A percentile compares a stretch with the other conserved stretches of the same genome.
phyloP scores from a whole-genome alignment of 2,113 vertebrate genomes.

The Phylloscopus trochilus region DNA sequence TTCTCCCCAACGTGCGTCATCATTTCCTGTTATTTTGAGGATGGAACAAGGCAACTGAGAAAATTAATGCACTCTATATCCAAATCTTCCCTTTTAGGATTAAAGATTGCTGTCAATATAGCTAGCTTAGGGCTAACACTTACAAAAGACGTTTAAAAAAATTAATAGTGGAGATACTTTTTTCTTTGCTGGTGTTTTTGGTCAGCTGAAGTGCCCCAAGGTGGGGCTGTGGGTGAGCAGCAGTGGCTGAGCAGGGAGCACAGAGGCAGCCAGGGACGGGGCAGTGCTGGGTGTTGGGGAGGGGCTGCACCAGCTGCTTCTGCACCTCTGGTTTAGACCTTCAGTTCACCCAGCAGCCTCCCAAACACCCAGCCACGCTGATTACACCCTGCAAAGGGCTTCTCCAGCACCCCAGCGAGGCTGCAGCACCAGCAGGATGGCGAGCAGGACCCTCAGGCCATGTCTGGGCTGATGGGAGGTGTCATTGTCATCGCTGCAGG shows the following conservation, averaged over 20 bases:
- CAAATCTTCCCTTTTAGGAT: neutral
- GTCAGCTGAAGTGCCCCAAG: rapidly evolving
- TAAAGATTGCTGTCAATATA: neutral
- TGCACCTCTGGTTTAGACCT: rapidly evolving
- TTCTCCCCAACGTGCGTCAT: neutral
- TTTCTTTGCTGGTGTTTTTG: neutral
- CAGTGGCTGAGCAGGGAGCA: neutral
- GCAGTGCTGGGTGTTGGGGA: neutral
- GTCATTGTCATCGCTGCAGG: rapidly evolving
- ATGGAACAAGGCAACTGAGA: neutral
- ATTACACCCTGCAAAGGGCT: rapidly evolving
- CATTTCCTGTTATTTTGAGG: neutral
- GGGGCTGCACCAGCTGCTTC: neutral
- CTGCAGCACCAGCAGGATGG: rapidly evolving
- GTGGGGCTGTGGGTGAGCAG: rapidly evolving
- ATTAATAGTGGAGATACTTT: neutral
- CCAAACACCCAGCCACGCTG: neutral
- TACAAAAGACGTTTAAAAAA: neutral
- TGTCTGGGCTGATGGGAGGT: rapidly evolving
- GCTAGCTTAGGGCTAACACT: neutral
- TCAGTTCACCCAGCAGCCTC: neutral
- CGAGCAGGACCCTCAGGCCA: rapidly evolving
- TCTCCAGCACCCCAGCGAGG: rapidly evolving
- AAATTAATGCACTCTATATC: neutral
- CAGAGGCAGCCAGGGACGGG: rapidly evolving